These are phyloP conservation scores for Alligator sinensis DNA, from an alignment of 2,113 vertebrate species.

Conservation along the genomic window DNA sequence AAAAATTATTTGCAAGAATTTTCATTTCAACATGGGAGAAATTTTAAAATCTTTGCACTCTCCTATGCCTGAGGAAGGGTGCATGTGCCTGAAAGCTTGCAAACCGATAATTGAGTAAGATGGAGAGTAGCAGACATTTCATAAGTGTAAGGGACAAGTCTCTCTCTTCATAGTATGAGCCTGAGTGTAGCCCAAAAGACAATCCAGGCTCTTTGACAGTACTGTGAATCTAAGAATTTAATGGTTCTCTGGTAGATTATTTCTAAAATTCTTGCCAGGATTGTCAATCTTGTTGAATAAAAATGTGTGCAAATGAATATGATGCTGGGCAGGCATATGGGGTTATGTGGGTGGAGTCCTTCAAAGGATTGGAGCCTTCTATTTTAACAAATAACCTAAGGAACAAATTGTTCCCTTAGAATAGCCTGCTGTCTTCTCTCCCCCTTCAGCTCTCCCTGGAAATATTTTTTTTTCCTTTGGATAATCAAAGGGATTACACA, in stretches of 20 bases:
- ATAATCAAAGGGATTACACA: background rate
- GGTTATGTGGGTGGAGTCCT: background rate
- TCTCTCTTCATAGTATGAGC: background rate
- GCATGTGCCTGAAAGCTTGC: no score
- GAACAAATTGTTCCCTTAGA: background rate
- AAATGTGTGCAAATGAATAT: background rate
- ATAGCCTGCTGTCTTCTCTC: background rate
- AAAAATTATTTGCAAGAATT: background rate
- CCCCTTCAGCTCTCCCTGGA: no score
- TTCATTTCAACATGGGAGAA: no score
- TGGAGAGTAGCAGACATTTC: background rate
- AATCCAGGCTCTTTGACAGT: background rate
- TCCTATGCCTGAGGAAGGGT: no score
- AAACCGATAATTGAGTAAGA: background rate
- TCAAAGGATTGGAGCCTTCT: background rate
- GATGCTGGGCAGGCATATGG: background rate
- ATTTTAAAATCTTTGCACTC: no score
- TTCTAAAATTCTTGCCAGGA: background rate
- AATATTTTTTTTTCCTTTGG: background rate
- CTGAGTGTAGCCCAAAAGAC: constrained; percentile 6
- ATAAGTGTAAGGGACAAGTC: background rate
- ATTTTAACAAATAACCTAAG: background rate
- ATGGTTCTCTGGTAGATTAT: background rate
- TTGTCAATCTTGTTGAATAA: background rate
- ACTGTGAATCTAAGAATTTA: background rate